These are phyloP conservation scores for Morphnarchus princeps DNA, from an alignment of 2,113 vertebrate species.

Conservation along the genomic window DNA sequence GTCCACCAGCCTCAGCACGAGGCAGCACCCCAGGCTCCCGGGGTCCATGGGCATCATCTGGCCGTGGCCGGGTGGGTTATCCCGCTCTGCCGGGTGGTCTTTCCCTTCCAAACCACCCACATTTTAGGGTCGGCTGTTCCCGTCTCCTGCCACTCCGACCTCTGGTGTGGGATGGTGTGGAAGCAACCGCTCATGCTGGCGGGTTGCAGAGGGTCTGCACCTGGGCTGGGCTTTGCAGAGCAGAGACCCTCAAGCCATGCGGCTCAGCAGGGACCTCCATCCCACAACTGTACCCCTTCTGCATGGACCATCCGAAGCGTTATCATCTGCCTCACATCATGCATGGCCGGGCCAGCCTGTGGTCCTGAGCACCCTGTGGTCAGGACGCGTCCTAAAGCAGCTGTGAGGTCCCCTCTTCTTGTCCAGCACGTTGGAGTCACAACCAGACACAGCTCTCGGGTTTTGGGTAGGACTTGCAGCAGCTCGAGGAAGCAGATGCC, in stretches of 20 bases:
- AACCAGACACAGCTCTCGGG: not conserved
- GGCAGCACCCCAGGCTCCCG: not conserved
- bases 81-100: not conserved
- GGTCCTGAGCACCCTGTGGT: not conserved
- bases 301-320: rapidly evolving
- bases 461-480: not conserved
- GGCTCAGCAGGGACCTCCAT: not conserved
- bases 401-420: not conserved
- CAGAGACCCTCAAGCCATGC: not conserved
- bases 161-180: not conserved
- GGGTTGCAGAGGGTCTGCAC: not conserved
- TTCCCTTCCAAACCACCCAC: not conserved
- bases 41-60: rapidly evolving
- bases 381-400: not conserved
- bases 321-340: too few species aligned
- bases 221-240: not conserved
- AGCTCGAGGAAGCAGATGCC: not conserved
- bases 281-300: not conserved
- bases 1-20: rapidly evolving
- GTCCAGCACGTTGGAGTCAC: not conserved
- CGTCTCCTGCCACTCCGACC: rapidly evolving
- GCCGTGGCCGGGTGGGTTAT: not conserved
- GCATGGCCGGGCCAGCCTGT: rapidly evolving
- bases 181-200: rapidly evolving
- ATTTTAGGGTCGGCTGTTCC: not conserved